Evolutionary conservation across 2,113 vertebrate species (phyloP).

Genomic region (Centropristis striata): DNA sequence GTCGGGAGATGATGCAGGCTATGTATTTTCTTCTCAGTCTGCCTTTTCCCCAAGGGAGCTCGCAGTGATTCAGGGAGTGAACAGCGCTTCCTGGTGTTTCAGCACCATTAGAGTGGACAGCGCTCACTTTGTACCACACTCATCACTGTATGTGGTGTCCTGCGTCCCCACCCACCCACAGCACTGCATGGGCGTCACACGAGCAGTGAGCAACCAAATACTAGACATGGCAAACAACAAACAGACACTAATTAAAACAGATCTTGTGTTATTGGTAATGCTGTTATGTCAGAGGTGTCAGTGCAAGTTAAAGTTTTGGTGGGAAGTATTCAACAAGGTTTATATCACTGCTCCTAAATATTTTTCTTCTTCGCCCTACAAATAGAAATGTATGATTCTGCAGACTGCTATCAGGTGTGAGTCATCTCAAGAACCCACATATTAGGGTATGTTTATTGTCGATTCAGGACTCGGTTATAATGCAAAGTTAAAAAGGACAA

Average conservation of each 20-base stretch:
- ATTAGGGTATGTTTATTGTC: constrained; percentile 1
- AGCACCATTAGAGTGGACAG: constrained; percentile 88
- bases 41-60: neutral
- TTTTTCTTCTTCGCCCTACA: neutral
- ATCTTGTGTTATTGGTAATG: neutral
- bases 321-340: constrained; percentile 1
- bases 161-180: constrained; percentile 70
- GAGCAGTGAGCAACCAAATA: constrained; percentile 4
- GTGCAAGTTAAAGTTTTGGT: neutral
- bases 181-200: constrained; percentile 51
- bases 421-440: constrained; percentile 35
- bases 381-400: constrained; percentile 31
- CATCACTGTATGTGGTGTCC: constrained; percentile 33
- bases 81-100: constrained; percentile 77
- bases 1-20: constrained; percentile 22
- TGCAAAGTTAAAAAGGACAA: neutral
- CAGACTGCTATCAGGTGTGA: constrained; percentile 9
- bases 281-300: neutral
- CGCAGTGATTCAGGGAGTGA: constrained; percentile 39
- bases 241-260: neutral
- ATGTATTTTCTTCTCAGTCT: constrained; percentile 1
- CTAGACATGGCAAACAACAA: neutral
- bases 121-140: constrained; percentile 60
- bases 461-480: neutral
- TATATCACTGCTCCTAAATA: constrained; percentile 4